A percentile compares a stretch with the other conserved stretches of the same genome.
These are phyloP conservation scores for Micronisus gabar DNA, from an alignment of 2,113 vertebrate genomes.

Conservation along the genomic window DNA sequence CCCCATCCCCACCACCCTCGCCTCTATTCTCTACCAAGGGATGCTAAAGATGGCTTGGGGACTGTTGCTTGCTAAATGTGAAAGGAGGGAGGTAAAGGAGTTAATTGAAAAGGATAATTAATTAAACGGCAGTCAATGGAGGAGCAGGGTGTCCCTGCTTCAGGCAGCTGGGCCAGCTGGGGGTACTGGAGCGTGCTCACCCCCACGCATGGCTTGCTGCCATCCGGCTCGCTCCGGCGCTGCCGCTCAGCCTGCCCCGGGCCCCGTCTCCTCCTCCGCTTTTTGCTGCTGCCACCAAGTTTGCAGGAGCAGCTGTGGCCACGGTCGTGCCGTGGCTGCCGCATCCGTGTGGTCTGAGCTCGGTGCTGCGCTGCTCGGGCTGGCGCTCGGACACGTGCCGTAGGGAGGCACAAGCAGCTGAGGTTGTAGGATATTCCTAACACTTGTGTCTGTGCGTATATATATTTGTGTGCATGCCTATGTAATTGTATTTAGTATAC, in stretches of 20 bases:
- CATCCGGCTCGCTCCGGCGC: not conserved
- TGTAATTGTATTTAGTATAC: not conserved
- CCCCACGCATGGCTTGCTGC: not conserved
- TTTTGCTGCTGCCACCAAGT: not conserved
- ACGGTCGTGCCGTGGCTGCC: rapidly evolving
- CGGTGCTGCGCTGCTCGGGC: rapidly evolving
- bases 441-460: rapidly evolving
- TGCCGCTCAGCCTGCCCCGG: not conserved
- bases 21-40: not conserved
- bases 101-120: not conserved
- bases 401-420: rapidly evolving
- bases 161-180: not conserved
- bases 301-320: not conserved
- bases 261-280: not conserved
- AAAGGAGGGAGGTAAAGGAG: not conserved
- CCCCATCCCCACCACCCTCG: not conserved
- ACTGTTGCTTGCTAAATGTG: rapidly evolving
- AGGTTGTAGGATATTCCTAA: rapidly evolving
- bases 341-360: rapidly evolving
- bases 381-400: rapidly evolving
- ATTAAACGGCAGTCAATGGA: not conserved
- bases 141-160: not conserved
- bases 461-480: not conserved
- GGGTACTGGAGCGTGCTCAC: not conserved
- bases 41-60: not conserved